These are phyloP conservation scores for Eretmocerus hayati DNA, from an alignment of 2,888 invertebrate genomes.

Conservation along the genomic window DNA sequence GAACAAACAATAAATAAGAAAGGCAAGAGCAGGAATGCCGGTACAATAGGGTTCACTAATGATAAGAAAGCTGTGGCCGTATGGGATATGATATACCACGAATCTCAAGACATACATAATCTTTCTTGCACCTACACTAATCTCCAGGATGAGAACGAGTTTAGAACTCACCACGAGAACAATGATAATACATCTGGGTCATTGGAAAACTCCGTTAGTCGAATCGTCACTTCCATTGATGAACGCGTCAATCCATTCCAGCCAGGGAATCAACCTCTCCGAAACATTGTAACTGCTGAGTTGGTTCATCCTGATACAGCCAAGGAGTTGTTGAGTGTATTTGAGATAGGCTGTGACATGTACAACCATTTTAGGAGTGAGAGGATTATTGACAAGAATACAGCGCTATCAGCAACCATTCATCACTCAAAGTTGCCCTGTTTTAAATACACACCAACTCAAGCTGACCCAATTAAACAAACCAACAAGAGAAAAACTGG, in stretches of 20 bases:
- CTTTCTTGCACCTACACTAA: not conserved
- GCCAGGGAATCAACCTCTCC: not conserved
- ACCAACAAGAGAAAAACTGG: not conserved
- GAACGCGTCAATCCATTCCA: not conserved
- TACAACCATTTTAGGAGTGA: not conserved
- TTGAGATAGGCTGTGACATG: not conserved
- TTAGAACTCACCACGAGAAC: not conserved
- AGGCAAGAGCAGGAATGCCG: not conserved
- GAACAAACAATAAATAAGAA: constrained; percentile 8
- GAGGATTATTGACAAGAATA: not conserved
- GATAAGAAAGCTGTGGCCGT: constrained; percentile 2
- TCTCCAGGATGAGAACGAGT: constrained; percentile 1
- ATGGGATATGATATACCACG: constrained; percentile 4
- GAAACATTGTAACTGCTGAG: not conserved
- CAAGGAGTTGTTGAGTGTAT: not conserved
- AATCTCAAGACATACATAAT: not conserved
- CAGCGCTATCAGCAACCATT: not conserved
- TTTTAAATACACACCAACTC: not conserved
- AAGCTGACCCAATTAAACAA: not conserved
- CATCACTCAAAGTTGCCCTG: not conserved
- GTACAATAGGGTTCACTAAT: constrained; percentile 12
- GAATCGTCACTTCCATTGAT: not conserved
- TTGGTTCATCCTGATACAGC: not conserved
- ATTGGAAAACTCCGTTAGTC: not conserved
- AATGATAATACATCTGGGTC: not conserved